phyloP scores from a whole-genome alignment of 2,888 invertebrate species.

The Ormyrus nitidulus region DNA sequence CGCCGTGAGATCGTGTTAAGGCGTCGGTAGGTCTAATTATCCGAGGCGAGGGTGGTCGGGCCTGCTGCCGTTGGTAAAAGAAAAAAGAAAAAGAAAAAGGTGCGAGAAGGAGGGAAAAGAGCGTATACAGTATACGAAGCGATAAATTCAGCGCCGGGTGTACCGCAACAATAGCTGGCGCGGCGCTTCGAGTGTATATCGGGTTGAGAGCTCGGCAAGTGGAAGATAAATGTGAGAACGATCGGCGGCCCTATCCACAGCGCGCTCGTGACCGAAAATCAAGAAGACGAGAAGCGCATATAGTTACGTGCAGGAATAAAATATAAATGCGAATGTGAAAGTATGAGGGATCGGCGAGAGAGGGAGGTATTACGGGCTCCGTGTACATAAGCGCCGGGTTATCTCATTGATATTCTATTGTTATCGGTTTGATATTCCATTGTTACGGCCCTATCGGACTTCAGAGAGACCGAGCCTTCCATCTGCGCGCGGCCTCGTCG shows the following conservation, averaged over 20 bases:
- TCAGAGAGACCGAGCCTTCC: slow-evolving; percentile 3
- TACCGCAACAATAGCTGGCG: slow-evolving; percentile 39
- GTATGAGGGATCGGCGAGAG: not conserved
- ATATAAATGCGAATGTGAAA: slow-evolving; percentile 45
- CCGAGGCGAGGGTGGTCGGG: not conserved
- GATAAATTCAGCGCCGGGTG: slow-evolving; percentile 38
- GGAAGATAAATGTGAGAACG: slow-evolving; percentile 58
- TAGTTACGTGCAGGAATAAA: not conserved
- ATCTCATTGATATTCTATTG: slow-evolving; percentile 57
- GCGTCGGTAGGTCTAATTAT: slow-evolving; percentile 43
- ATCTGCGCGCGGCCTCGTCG: slow-evolving; percentile 17
- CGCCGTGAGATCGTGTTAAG: slow-evolving; percentile 24
- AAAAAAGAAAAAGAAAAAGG: too few species aligned
- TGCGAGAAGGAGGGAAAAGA: not conserved
- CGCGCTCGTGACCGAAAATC: slow-evolving; percentile 37
- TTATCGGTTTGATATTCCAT: slow-evolving; percentile 56
- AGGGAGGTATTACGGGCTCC: not conserved
- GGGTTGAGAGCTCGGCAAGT: slow-evolving; percentile 27
- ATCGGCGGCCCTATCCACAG: slow-evolving; percentile 7
- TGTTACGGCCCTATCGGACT: slow-evolving; percentile 35
- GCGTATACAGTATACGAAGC: not conserved
- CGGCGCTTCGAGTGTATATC: slow-evolving; percentile 7
- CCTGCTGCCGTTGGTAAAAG: too few species aligned
- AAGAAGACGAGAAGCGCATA: not conserved
- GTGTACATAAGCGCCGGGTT: slow-evolving; percentile 31